Conservation (phyloP, 2,888 invertebrate genomes). For the Drosophila helvetica region DNA sequence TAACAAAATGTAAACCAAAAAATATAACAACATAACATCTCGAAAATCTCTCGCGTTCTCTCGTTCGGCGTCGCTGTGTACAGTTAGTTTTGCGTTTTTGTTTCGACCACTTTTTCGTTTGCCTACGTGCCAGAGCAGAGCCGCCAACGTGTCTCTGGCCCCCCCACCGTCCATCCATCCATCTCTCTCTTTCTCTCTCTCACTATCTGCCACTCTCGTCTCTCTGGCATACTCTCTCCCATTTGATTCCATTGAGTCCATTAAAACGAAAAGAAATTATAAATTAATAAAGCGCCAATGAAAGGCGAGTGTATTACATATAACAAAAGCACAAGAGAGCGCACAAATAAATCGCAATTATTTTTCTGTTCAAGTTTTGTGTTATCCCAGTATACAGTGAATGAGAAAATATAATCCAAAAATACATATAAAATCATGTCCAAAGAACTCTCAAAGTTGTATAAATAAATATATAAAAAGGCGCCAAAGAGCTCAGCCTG, state of each 20-base stretch:
- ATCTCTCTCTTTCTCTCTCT: constrained; percentile 4
- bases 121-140: constrained; percentile 60
- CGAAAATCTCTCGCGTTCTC: constrained; percentile 11
- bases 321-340: constrained; percentile 3
- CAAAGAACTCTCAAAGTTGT: constrained; percentile 5
- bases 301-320: constrained; percentile 23
- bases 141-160: constrained; percentile 39
- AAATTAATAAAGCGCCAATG: constrained; percentile 10
- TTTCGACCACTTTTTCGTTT: constrained; percentile 51
- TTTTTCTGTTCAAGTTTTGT: constrained; percentile 39
- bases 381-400: constrained; percentile 17
- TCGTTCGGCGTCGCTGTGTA: constrained; percentile 37
- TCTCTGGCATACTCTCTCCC: background rate
- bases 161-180: constrained; percentile 20
- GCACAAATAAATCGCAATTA: constrained; percentile 29
- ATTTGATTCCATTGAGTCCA: background rate
- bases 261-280: constrained; percentile 28
- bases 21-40: background rate
- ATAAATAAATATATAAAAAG: constrained; percentile 16
- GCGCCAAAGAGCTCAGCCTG: constrained; percentile 14
- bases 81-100: constrained; percentile 38
- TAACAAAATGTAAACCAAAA: constrained; percentile 13
- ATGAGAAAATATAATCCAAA: constrained; percentile 18
- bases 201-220: constrained; percentile 10
- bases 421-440: constrained; percentile 34